Evolutionary conservation across 2,113 vertebrate genomes (phyloP), one percentile per base, ranked within the genome.

Genomic region (Ahaetulla prasina): DNA sequence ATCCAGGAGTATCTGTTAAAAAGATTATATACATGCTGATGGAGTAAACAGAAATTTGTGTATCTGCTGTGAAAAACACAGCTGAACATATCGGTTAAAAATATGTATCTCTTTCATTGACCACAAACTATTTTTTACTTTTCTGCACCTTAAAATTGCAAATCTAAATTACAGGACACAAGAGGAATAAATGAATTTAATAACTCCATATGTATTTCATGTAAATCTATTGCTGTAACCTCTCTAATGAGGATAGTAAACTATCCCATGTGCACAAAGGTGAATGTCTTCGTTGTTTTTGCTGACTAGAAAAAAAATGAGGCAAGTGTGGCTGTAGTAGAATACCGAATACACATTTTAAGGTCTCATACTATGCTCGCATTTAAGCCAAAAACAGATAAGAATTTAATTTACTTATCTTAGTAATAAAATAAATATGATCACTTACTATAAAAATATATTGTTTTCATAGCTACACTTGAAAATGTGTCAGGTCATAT

Each of bases 11-110:
- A 91, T 80, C 52, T 89, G 60, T 10, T 93, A 53, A 87, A 92
- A 94, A 20, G 53, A 93, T 95, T 94, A 54, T 35, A 47, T 35
- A 47, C 63, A 60, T 27, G 89, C 14, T 23, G 22, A 90, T 93
- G 94, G 88, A 20, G 57, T 25, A 50, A 55, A 84, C 63, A 93
- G 87, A 93, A 90, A 43, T n/a, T 90, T 88, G 0, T 53, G 2
- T 23, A 90, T 89, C 39, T 39, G 53, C 25, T 92, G 11, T 55
- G 53, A 35, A 90, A 92, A 91, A 85, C 87, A 2, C 93, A 95
- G 91, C 14, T 9, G 63, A 92, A 92, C 47, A 47, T 43, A 43
- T 22, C 0, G 90, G 5, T 4, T 47, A 39, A 87, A 25, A 92
- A 89, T 91, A 93, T 1, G 2, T 63, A 87, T 6, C 27, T 91